Evolutionary conservation across 2,797 vertebrate genomes (phyloP).

Genomic region (Hemitrygon akajei): DNA sequence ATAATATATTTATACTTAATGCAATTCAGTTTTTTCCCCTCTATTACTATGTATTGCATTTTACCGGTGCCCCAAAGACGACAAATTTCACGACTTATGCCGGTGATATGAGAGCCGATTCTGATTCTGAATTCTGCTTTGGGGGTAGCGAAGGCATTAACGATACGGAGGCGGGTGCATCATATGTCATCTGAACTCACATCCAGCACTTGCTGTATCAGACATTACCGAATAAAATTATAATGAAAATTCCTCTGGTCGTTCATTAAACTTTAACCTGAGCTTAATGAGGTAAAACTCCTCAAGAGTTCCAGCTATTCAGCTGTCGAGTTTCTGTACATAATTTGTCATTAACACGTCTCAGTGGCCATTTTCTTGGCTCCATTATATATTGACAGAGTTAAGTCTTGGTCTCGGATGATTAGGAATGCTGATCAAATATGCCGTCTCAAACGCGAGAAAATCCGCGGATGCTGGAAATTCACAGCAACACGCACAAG

Average conservation of each 20-base stretch:
- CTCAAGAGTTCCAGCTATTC: not conserved
- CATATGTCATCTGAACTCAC: not conserved
- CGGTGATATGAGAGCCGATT: too few species aligned
- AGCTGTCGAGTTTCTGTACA: not conserved
- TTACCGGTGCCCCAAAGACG: too few species aligned
- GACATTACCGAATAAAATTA: not conserved
- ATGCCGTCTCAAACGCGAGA: too few species aligned
- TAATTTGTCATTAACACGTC: not conserved
- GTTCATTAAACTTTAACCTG: constrained; percentile 17
- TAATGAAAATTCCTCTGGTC: not conserved
- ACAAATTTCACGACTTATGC: too few species aligned
- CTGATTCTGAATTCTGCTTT: too few species aligned
- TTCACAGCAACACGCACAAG: too few species aligned
- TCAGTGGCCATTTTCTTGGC: not conserved
- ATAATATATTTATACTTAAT: too few species aligned
- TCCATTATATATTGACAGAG: not conserved
- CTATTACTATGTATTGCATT: too few species aligned
- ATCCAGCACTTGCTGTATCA: not conserved
- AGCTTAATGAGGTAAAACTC: not conserved
- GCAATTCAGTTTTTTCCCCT: too few species aligned
- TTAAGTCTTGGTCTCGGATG: not conserved
- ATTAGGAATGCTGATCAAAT: not conserved
- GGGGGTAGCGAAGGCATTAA: not conserved
- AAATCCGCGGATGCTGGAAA: too few species aligned
- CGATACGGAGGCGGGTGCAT: not conserved